A percentile compares a stretch with the other conserved stretches of the same genome.
Evolutionary conservation across 2,113 vertebrate species (phyloP).

Genomic region (Anolis sagrei): DNA sequence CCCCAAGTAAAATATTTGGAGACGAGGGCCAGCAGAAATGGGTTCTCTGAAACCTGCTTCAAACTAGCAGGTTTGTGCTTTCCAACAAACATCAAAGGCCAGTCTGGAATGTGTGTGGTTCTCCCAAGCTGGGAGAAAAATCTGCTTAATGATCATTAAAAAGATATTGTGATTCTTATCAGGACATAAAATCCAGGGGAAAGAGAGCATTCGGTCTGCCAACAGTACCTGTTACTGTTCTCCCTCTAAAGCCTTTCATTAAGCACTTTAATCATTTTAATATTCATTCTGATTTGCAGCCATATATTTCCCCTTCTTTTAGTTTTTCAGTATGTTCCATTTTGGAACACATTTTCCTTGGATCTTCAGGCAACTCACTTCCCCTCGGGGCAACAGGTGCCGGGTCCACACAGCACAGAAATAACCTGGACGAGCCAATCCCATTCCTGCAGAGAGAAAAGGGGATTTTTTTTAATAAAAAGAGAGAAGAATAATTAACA

Average conservation of each 20-base stretch:
- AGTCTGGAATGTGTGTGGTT: slow-evolving; percentile 76
- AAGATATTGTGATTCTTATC: slow-evolving; percentile 75
- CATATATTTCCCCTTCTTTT: background rate
- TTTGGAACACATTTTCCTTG: slow-evolving; percentile 69
- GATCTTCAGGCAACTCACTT: slow-evolving; percentile 62
- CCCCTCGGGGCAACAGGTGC: slow-evolving; percentile 66
- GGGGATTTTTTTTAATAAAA: slow-evolving; percentile 38
- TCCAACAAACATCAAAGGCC: slow-evolving; percentile 70
- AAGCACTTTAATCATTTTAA: slow-evolving; percentile 70
- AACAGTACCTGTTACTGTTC: slow-evolving; percentile 77
- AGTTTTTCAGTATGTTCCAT: slow-evolving; percentile 65
- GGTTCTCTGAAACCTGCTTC: slow-evolving; percentile 40
- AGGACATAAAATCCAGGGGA: slow-evolving; percentile 61
- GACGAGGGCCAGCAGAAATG: slow-evolving; percentile 6
- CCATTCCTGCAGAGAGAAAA: slow-evolving; percentile 10
- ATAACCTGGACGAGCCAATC: slow-evolving; percentile 36
- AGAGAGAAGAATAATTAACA: slow-evolving; percentile 36
- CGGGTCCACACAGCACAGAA: slow-evolving; percentile 44
- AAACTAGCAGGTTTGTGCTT: slow-evolving; percentile 47
- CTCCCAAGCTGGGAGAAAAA: slow-evolving; percentile 48
- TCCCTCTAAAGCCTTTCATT: slow-evolving; percentile 63
- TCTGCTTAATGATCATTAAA: slow-evolving; percentile 58
- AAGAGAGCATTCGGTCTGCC: slow-evolving; percentile 59
- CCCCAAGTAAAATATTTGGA: background rate
- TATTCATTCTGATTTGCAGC: slow-evolving; percentile 67